Evolutionary conservation across 2,113 vertebrate species (phyloP), one percentile per base, ranked within the genome.

Genomic region (Heliornis fulica): DNA sequence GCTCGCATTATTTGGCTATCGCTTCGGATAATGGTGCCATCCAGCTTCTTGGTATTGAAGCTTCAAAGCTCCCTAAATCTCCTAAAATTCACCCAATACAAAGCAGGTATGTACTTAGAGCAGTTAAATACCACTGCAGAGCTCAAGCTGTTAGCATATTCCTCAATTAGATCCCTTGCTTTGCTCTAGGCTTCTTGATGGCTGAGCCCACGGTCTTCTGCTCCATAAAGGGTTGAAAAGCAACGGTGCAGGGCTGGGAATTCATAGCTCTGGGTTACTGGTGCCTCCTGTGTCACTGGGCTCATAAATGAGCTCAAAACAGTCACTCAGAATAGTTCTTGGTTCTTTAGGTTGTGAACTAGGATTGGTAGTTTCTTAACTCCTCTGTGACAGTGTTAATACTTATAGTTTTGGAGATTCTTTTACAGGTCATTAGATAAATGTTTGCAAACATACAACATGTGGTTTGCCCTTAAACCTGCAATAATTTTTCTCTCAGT

Each of bases 81-180:
- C 99, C 99, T 79, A 99, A 99, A 97, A 99, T 99, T 25, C 99
- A 99, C 95, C 98, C 99, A 34, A 98, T 98, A 78, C 99, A 99
- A 98, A 99, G 98, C 98, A 99, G 99, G 99, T 99, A 97, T 70
- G 28, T 78, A 18, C 74, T 63, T 41, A n/a, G 16, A 78, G 59
- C 31, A 40, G 28, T 59, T 53, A 26, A 78, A 64, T 87, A 41
- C 91, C 74, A 50, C 34, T 6, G 5, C 21, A 45, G 50, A 83
- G n/a, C 50, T 92, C 57, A 65, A 57, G 68, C 50, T 80, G 10
- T 69, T 83, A 13, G 16, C 60, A 3, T 71, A 34, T 63, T 31
- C 60, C 40, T 79, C 0, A 0, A 9, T 22, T 43, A 60, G 65
- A 61, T 57, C 15, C 18, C 46, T 61, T 61, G 21, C 36, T 77